A percentile compares a stretch with the other conserved stretches of the same genome.
Evolutionary conservation across 2,888 invertebrate genomes (phyloP).

Genomic region (Eristalis tenax): DNA sequence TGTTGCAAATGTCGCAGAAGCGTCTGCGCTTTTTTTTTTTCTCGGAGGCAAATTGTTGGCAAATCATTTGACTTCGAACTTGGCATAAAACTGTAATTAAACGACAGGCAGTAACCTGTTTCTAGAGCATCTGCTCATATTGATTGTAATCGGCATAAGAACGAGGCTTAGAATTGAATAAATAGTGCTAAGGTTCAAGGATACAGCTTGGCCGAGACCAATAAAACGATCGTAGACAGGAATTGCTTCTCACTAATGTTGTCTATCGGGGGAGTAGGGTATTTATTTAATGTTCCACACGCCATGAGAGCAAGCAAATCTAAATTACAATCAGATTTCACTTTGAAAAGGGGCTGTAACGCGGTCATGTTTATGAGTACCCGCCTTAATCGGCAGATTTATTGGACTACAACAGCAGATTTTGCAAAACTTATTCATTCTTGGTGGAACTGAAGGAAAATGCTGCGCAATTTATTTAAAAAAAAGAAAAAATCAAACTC

Average conservation of each 20-base stretch:
- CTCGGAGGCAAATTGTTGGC: background rate
- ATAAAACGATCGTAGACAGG: background rate
- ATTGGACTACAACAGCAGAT: no score
- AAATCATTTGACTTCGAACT: background rate
- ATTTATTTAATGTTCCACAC: background rate
- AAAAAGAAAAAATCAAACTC: no score
- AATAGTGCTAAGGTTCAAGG: background rate
- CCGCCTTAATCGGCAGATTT: no score
- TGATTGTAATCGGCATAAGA: background rate
- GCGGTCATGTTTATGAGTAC: background rate
- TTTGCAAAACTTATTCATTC: no score
- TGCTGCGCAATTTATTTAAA: no score
- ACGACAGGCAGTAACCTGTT: background rate
- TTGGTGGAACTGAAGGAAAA: no score
- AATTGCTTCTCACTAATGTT: background rate
- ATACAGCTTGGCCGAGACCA: background rate
- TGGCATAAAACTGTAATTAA: background rate
- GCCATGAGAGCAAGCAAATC: background rate
- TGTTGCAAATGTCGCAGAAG: background rate
- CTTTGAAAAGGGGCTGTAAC: background rate
- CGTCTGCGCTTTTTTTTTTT: no score
- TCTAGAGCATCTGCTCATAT: background rate
- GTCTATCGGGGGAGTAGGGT: background rate
- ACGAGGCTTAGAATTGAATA: background rate
- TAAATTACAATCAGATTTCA: background rate